Percentiles rank a stretch among this genome's conserved stretches.
Conservation (phyloP, 1,140 invertebrate genomes). For the Formica exsecta region DNA sequence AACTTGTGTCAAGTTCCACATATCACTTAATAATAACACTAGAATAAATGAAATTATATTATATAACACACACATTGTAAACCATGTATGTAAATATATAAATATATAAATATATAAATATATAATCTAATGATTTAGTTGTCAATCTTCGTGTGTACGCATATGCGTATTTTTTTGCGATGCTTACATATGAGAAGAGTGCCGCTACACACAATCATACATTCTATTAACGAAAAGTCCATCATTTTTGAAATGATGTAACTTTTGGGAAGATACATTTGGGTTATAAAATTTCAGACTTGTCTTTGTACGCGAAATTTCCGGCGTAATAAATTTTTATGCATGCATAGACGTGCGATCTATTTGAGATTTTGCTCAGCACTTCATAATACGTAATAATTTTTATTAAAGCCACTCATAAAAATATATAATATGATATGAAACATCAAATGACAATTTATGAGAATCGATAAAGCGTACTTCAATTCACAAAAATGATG, state of each 20-base stretch:
- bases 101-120: no score
- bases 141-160: neutral
- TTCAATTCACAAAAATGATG: slow-evolving; percentile 14
- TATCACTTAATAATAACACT: slow-evolving; percentile 78
- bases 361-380: slow-evolving; percentile 46
- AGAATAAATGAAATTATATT: slow-evolving; percentile 8
- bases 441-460: slow-evolving; percentile 42
- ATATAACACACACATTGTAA: neutral
- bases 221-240: slow-evolving; percentile 71
- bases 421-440: slow-evolving; percentile 13
- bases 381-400: neutral
- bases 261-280: neutral
- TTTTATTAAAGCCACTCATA: slow-evolving; percentile 21
- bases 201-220: slow-evolving; percentile 75
- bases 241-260: slow-evolving; percentile 67
- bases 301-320: neutral
- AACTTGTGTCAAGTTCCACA: slow-evolving; percentile 75
- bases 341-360: neutral
- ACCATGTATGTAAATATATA: no score
- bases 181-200: slow-evolving; percentile 74
- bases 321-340: neutral
- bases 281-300: neutral
- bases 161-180: neutral
- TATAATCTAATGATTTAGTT: no score
- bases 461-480: slow-evolving; percentile 24